phyloP scores from a whole-genome alignment of 1,140 invertebrate species.

The Anastrepha ludens region DNA sequence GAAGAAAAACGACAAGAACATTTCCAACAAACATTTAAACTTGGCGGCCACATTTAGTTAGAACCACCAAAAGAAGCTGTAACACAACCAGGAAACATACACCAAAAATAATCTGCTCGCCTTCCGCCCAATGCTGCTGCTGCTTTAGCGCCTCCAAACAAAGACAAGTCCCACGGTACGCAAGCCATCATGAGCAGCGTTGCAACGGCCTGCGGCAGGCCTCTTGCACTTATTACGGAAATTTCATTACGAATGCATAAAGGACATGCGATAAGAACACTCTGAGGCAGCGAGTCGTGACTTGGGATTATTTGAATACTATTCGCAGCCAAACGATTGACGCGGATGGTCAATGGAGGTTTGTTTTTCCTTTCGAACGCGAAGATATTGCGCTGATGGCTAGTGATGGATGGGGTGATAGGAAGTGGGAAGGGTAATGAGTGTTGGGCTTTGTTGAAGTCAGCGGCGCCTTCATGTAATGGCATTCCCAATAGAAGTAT shows the following conservation, averaged over 20 bases:
- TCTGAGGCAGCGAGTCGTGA: not conserved
- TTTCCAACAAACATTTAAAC: too few species aligned
- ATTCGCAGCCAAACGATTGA: not conserved
- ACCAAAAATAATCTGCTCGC: not conserved
- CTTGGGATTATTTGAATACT: slow-evolving; percentile 8
- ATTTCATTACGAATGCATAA: slow-evolving; percentile 45
- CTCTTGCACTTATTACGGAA: not conserved
- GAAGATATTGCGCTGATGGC: too few species aligned
- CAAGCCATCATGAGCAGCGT: not conserved
- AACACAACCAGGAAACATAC: not conserved
- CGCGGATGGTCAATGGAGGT: not conserved
- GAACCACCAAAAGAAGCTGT: not conserved
- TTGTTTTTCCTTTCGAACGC: too few species aligned
- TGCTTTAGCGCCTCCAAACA: not conserved
- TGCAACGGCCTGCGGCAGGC: not conserved
- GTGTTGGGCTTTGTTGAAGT: too few species aligned
- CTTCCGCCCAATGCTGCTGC: not conserved
- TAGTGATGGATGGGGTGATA: not conserved
- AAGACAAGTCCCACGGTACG: not conserved
- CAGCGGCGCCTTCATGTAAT: too few species aligned
- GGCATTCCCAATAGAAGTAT: too few species aligned
- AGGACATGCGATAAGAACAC: slow-evolving; percentile 31
- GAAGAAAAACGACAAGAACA: not conserved
- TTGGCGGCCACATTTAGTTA: not conserved
- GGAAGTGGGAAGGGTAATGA: too few species aligned